These are phyloP conservation scores for Molothrus ater DNA, from an alignment of 2,797 vertebrate species.

Conservation along the genomic window DNA sequence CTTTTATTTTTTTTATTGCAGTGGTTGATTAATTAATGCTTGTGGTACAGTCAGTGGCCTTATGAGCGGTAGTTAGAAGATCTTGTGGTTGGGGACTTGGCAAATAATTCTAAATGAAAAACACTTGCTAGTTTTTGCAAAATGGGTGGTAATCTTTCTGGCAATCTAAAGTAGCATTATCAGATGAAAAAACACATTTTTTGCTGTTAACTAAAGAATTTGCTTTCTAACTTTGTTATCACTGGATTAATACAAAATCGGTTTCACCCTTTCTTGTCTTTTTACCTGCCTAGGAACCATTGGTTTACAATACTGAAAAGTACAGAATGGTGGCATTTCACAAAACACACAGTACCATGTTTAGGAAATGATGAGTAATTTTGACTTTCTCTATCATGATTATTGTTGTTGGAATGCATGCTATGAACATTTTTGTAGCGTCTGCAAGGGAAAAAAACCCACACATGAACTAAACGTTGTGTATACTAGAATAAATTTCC, in stretches of 20 bases:
- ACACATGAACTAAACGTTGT: neutral
- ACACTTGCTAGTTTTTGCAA: neutral
- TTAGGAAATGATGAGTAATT: neutral
- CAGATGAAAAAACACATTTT: neutral
- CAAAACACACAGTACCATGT: neutral
- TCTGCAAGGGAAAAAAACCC: neutral
- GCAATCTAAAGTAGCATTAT: neutral
- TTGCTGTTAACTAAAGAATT: neutral
- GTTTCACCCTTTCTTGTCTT: neutral
- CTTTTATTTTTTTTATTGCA: neutral
- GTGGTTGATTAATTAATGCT: conserved; percentile 36
- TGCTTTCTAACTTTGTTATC: neutral
- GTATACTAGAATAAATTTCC: neutral
- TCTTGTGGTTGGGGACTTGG: conserved; percentile 16
- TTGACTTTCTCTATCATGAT: neutral
- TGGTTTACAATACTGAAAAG: neutral
- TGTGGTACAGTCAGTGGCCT: neutral
- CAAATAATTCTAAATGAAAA: neutral
- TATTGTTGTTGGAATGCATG: neutral
- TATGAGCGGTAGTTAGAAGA: neutral
- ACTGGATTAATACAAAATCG: neutral
- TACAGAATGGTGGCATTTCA: neutral
- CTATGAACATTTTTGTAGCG: neutral
- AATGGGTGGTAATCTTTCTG: conserved; percentile 8
- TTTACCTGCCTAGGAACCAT: neutral